phyloP scores from a whole-genome alignment of 2,797 vertebrate species.

The Poeciliopsis presidionis region DNA sequence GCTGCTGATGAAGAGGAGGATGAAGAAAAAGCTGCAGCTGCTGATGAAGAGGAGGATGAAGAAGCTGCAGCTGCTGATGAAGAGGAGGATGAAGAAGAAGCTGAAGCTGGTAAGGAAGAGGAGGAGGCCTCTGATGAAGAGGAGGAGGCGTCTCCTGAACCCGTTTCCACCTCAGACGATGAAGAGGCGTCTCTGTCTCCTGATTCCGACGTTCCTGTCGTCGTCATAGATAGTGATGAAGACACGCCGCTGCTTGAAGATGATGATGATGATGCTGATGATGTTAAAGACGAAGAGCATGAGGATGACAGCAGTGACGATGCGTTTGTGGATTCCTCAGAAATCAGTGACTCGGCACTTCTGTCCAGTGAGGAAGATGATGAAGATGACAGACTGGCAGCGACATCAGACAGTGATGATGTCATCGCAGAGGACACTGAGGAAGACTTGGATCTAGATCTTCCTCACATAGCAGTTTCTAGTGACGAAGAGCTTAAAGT shows the following conservation, averaged over 20 bases:
- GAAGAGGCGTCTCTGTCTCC: constrained; percentile 46
- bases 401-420: constrained; percentile 39
- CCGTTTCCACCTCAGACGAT: constrained; percentile 52
- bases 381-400: constrained; percentile 53
- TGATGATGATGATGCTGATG: constrained; percentile 14
- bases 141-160: constrained; percentile 43
- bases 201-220: constrained; percentile 38
- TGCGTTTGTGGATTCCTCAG: constrained; percentile 42
- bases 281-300: constrained; percentile 15
- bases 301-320: constrained; percentile 43
- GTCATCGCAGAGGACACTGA: constrained; percentile 34
- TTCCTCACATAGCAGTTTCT: constrained; percentile 38
- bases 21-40: background rate
- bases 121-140: background rate
- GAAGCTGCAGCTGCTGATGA: background rate
- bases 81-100: background rate
- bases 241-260: constrained; percentile 17
- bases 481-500: constrained; percentile 46
- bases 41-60: background rate
- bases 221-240: constrained; percentile 27
- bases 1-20: background rate
- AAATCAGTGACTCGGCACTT: constrained; percentile 35
- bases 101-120: background rate
- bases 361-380: constrained; percentile 59
- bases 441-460: constrained; percentile 49